Conservation (phyloP, 2,113 vertebrate genomes). For the Smithornis capensis region DNA sequence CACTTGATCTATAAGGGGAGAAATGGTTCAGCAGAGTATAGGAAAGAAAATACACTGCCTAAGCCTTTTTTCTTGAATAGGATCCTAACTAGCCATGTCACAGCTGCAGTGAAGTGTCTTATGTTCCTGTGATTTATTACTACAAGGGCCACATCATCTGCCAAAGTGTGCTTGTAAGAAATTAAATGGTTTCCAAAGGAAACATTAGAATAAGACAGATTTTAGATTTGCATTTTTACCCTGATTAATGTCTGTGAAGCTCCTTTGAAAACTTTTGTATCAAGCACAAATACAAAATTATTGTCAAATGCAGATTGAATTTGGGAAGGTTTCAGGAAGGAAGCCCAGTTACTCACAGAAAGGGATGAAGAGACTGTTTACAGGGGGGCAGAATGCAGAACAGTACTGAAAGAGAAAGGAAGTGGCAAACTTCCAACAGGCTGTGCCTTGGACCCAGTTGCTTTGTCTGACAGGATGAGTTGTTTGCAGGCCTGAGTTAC, state of each 20-base stretch:
- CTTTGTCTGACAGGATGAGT: slow-evolving; percentile 10
- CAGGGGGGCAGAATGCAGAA: background rate
- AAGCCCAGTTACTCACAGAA: slow-evolving; percentile 25
- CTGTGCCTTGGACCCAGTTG: background rate
- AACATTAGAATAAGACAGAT: slow-evolving; percentile 54
- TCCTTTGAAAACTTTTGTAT: slow-evolving; percentile 58
- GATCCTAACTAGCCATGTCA: slow-evolving; percentile 70
- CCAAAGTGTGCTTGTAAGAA: slow-evolving; percentile 57
- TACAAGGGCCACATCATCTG: slow-evolving; percentile 61
- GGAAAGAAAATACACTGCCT: slow-evolving; percentile 56
- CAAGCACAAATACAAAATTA: slow-evolving; percentile 54
- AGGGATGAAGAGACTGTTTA: slow-evolving; percentile 9
- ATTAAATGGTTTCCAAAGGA: slow-evolving; percentile 64
- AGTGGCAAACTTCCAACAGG: background rate
- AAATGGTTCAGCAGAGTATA: slow-evolving; percentile 67
- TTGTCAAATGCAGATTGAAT: background rate
- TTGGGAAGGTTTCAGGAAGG: slow-evolving; percentile 32
- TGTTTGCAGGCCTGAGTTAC: background rate
- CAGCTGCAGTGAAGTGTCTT: slow-evolving; percentile 73
- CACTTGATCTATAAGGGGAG: slow-evolving; percentile 57
- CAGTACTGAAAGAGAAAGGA: slow-evolving; percentile 2
- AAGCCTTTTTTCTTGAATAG: slow-evolving; percentile 75
- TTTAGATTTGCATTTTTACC: slow-evolving; percentile 65
- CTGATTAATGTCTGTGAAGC: slow-evolving; percentile 51
- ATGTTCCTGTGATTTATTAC: slow-evolving; percentile 72